Base-by-base conservation (phyloP, 1,140 invertebrate genomes). In the Eupristina koningsbergeri region DNA sequence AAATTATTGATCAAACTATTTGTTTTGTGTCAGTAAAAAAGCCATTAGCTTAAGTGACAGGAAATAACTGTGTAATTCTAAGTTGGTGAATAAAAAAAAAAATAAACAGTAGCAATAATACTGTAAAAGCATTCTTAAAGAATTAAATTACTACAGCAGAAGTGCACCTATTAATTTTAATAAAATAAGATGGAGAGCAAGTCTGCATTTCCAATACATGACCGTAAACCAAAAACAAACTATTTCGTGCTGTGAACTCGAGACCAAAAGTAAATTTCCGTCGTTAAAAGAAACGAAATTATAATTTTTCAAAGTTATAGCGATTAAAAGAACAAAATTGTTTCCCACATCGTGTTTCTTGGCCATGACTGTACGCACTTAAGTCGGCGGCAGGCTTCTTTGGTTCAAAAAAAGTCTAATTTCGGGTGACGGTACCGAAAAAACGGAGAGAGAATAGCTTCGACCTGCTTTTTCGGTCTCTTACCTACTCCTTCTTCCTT, bases 381-480 rank as follows among this genome's bases (percentile, higher is more conserved):
- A 83, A 83, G 41, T 15, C 34, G 75, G 61, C 81, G 75, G 47
- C 74, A 58, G 80, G 36, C 29, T n/a, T n/a, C n/a, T 76, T 73
- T 53, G 26, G 61, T 41, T 36, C 67, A 39, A 19, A 22, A n/a
- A 76, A 81, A 85, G 64, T 73, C 82, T 84, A 86, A 81, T 84
- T 80, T 82, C 31, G 75, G 74, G 80, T 80, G 80, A 76, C 53
- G 39, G 85, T 61, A 34, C 81, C 74, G 74, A 86, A 86, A 85
- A 85, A 85, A 76, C 79, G 67, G 76, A 78, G 85, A 86, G 85
- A 81, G 81, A n/a, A n/a, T n/a, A n/a, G n/a, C n/a, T n/a, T 84
- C 83, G 84, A 81, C 86, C 85, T 85, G 84, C 83, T 81, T 84
- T 50, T 74, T 61, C n/a, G 50, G 80, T 76, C 80, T 79, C 81